Base-by-base conservation (phyloP, 2,797 vertebrate species). In the Vireo griseus region DNA sequence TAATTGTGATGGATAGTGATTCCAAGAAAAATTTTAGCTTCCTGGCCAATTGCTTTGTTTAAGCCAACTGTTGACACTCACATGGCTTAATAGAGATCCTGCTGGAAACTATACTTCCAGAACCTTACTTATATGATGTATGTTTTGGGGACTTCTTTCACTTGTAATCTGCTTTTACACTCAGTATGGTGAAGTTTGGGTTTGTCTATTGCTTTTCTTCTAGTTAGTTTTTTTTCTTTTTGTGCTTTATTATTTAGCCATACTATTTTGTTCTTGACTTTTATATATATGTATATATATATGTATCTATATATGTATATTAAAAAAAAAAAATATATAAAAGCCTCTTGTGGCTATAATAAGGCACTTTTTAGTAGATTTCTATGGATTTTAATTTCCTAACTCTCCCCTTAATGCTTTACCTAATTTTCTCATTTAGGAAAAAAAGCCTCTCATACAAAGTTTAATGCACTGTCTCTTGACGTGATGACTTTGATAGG, bases 361-460 rank as follows among this genome's bases (percentile, higher is more conserved):
- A 90, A 94, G 66, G 63, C 85, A 54, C 44, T 59, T 90, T 81
- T 90, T 90, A 84, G 73, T 92, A 66, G 58, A 72, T 71, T 93
- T 96, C 44, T 95, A 48, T 96, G 73, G 78, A 84, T 96, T 96
- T 96, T 93, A 92, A 76, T 96, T 95, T 90, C 45, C 44, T 92
- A 88, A 66, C 47, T 55, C 44, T 39, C 10, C 21, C 17, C 66
- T 95, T 95, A 78, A 90, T 73, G 63, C 29, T 87, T 59, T 94
- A 90, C 74, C 24, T 90, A 42, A 59, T 59, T 94, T 79, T 58
- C 37, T 83, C 19, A 24, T 94, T 90, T 77, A 71, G 74, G 13
- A 50, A 52, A 80, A 91, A 58, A 74, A 16, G 1, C 8, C 16
- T 81, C 28, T 76, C 13, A 11, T 91, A 18, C 44, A 13, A 68